Percentiles rank a stretch among this genome's conserved stretches.
Conservation (phyloP, 53 echinoderm and acorn worm genomes). For the Zoroaster sp. region DNA sequence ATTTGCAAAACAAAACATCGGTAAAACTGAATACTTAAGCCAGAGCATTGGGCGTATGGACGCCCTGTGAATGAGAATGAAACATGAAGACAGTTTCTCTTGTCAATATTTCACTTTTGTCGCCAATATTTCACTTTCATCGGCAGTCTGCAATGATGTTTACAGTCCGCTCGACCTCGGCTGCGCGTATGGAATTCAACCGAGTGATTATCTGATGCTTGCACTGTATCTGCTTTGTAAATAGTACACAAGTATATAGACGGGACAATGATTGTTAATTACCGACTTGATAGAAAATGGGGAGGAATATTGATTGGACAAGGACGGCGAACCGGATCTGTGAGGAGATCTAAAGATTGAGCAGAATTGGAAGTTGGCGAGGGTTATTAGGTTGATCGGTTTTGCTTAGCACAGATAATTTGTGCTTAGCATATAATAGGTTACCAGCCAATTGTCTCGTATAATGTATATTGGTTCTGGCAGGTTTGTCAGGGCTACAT, state of each 20-base stretch:
- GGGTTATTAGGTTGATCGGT: too few relatives aligned
- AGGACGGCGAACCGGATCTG: too few relatives aligned
- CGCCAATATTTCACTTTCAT: neutral
- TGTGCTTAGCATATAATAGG: too few relatives aligned
- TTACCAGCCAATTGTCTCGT: too few relatives aligned
- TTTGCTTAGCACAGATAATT: too few relatives aligned
- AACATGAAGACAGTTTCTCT: neutral
- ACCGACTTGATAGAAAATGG: neutral
- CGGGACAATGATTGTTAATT: neutral
- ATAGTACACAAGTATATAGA: neutral
- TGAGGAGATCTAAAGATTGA: too few relatives aligned
- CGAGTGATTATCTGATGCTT: neutral
- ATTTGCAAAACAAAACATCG: too few relatives aligned
- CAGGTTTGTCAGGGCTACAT: too few relatives aligned
- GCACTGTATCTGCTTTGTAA: neutral
- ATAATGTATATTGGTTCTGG: too few relatives aligned
- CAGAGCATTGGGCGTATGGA: too few relatives aligned
- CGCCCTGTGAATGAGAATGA: neutral
- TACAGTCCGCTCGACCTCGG: neutral
- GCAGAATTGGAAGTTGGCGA: too few relatives aligned
- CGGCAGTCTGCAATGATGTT: neutral
- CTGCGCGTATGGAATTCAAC: neutral
- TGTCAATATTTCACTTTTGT: conserved; percentile 44
- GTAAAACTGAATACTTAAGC: too few relatives aligned
- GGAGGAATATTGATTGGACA: neutral